Conservation (phyloP, 1,140 invertebrate genomes). For the Procambarus virginalis region DNA sequence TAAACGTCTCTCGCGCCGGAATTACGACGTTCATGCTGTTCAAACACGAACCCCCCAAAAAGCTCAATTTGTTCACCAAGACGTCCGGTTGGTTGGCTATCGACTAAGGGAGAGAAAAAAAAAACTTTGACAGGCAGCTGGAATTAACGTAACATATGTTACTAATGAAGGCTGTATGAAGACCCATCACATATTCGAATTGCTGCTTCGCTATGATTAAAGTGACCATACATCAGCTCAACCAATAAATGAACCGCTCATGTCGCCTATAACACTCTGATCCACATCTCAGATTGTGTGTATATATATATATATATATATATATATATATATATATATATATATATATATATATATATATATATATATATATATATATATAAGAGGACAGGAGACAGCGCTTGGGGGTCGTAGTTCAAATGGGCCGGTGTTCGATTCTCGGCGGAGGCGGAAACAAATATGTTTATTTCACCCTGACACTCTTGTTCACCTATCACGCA, state of each 20-base stretch:
- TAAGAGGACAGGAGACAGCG: no score
- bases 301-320: no score
- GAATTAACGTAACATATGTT: slow-evolving; percentile 42
- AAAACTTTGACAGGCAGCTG: background rate
- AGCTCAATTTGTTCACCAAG: background rate
- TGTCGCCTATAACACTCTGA: background rate
- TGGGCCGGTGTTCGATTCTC: no score
- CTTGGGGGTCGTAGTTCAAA: no score
- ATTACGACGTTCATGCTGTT: background rate
- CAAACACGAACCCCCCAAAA: background rate
- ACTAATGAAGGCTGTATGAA: slow-evolving; percentile 34
- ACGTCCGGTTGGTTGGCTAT: background rate
- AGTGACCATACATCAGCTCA: slow-evolving; percentile 2
- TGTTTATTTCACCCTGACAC: no score
- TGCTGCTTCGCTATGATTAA: slow-evolving; percentile 36
- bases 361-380: no score
- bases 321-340: no score
- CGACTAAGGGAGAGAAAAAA: background rate
- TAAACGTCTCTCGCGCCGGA: background rate
- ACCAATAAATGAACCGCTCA: slow-evolving; percentile 40
- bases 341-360: no score
- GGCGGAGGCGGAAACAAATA: no score
- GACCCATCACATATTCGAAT: slow-evolving; percentile 33
- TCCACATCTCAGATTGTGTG: background rate
- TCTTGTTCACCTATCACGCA: no score